Percentiles rank a stretch among this genome's conserved stretches.
Conservation (phyloP, 2,888 invertebrate genomes). For the Cepaea hortensis region DNA sequence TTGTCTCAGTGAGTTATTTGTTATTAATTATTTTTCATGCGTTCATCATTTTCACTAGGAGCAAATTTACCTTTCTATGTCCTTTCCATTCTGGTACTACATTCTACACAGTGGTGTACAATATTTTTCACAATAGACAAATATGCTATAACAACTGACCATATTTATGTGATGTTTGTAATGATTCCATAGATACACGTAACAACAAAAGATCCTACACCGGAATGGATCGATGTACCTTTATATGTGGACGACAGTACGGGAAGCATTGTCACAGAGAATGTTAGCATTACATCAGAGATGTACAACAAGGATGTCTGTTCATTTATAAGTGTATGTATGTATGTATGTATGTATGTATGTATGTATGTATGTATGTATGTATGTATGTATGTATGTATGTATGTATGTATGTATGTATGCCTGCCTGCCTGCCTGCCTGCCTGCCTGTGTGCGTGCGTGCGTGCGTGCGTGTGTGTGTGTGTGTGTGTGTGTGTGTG, state of each 20-base stretch:
- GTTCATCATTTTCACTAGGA: too few relatives aligned
- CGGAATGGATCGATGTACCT: not conserved
- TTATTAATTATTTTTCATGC: too few relatives aligned
- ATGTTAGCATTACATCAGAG: not conserved
- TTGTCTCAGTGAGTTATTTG: too few relatives aligned
- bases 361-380: conserved; percentile 7
- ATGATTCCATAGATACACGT: not conserved
- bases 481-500: not conserved
- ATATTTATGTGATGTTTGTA: too few relatives aligned
- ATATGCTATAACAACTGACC: too few relatives aligned
- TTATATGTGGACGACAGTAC: not conserved
- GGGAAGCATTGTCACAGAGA: not conserved
- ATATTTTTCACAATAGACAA: too few relatives aligned
- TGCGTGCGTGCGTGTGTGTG: not conserved
- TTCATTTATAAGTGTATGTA: not conserved
- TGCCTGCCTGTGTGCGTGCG: not conserved
- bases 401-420: not conserved
- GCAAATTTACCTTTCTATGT: too few relatives aligned
- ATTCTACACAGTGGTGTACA: too few relatives aligned
- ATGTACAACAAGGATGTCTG: not conserved
- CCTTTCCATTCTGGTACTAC: too few relatives aligned
- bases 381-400: conserved; percentile 7
- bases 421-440: not conserved
- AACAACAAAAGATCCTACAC: not conserved
- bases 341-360: not conserved